Conservation (phyloP, 2,888 invertebrate species). For the Dendrolimus houi region DNA sequence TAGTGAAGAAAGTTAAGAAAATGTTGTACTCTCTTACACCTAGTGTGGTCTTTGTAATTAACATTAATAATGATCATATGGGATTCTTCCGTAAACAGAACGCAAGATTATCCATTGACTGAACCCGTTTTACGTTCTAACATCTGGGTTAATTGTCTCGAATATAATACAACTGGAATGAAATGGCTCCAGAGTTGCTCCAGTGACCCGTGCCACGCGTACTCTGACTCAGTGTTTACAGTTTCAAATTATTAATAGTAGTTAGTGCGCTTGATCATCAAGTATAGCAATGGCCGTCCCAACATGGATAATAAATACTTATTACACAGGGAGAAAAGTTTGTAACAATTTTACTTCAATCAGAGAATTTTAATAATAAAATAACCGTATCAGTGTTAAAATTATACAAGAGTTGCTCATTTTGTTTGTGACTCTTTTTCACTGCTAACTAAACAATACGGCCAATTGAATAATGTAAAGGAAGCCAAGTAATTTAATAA, state of each 20-base stretch:
- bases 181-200: constrained; percentile 34
- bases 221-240: constrained; percentile 48
- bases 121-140: constrained; percentile 32
- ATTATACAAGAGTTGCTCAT: too few relatives aligned
- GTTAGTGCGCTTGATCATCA: neutral
- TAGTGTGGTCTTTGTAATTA: neutral
- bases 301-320: too few relatives aligned
- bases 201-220: constrained; percentile 36
- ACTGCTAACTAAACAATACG: too few relatives aligned
- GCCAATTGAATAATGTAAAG: too few relatives aligned
- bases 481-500: too few relatives aligned
- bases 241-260: constrained; percentile 9
- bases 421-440: too few relatives aligned
- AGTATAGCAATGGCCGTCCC: neutral
- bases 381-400: too few relatives aligned
- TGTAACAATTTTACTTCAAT: too few relatives aligned
- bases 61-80: neutral
- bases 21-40: too few relatives aligned
- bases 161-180: constrained; percentile 42
- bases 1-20: neutral
- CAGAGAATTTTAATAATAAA: too few relatives aligned
- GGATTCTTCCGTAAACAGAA: constrained; percentile 42
- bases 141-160: constrained; percentile 57
- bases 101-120: constrained; percentile 29
- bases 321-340: too few relatives aligned